Evolutionary conservation across 2,797 vertebrate genomes (phyloP), one percentile per base, ranked within the genome.

Genomic region (Platyrinchus mystaceus): DNA sequence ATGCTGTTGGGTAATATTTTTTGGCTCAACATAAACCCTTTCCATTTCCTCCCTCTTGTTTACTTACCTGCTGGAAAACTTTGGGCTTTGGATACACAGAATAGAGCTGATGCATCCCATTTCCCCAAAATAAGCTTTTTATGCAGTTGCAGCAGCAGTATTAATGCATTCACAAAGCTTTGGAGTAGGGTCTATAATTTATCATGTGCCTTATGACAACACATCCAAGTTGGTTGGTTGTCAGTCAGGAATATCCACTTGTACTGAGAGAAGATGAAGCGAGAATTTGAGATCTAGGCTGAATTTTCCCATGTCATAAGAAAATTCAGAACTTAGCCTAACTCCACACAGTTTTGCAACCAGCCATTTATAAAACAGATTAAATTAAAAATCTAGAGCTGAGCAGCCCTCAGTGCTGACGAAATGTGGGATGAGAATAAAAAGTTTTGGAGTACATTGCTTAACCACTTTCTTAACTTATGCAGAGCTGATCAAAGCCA

Each of bases 41-140:
- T 55, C 74, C 39, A 37, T 66, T 87, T 83, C 34, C 17, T 87
- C 41, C 30, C 27, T 43, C 30, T 74, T 86, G 20, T 39, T 81
- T 58, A n/a, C 49, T 77, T 56, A 67, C 24, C 19, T 84, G 52
- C 52, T 71, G 67, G 58, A 66, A 86, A 68, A 58, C 55, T 20
- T 7, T 30, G 39, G 14, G 15, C 55, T 18, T 4, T 34, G 36
- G 18, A 8, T 60, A 41, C 17, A 9, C 0, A 18, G 9, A 32
- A 37, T 37, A 13, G 11, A 28, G 46, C 27, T 0, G 44, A 41
- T 39, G 26, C 16, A 41, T 64, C 21, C 5, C 0, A 0, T 56
- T 78, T 67, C 30, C 19, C 56, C 20, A 16, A 74, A 63, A 14
- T 13, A 5, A 52, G 34, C 7, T 47, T 55, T 79, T 70, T 23